Conservation (phyloP, 2,888 invertebrate genomes). For the Papilio gigon region DNA sequence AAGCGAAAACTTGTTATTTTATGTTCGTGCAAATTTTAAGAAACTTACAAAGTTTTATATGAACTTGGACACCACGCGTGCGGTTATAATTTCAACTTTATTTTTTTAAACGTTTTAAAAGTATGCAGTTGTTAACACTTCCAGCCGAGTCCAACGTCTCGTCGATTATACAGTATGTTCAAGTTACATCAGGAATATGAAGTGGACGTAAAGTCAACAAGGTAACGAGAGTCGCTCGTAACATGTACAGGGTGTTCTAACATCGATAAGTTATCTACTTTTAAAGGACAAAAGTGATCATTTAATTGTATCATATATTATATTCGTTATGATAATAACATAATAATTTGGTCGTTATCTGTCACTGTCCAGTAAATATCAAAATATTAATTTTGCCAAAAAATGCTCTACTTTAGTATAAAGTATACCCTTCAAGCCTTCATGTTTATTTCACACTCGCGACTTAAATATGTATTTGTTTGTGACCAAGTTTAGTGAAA, state of each 20-base stretch:
- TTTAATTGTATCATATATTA: no score
- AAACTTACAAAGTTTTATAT: neutral
- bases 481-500: no score
- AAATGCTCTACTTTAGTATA: no score
- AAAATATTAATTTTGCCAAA: no score
- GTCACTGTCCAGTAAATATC: no score
- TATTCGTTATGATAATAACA: no score
- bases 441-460: no score
- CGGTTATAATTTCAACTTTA: neutral
- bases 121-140: constrained; percentile 46
- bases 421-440: no score
- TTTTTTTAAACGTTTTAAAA: neutral
- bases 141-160: constrained; percentile 48
- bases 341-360: neutral
- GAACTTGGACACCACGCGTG: neutral
- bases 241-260: constrained; percentile 42
- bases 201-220: constrained; percentile 59
- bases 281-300: neutral
- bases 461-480: no score
- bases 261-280: neutral
- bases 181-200: constrained; percentile 33
- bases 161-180: constrained; percentile 47
- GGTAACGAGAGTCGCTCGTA: constrained; percentile 55
- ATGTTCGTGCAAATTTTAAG: neutral
- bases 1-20: neutral